Evolutionary conservation across 2,797 vertebrate genomes (phyloP).

Genomic region (Malurus splendens): DNA sequence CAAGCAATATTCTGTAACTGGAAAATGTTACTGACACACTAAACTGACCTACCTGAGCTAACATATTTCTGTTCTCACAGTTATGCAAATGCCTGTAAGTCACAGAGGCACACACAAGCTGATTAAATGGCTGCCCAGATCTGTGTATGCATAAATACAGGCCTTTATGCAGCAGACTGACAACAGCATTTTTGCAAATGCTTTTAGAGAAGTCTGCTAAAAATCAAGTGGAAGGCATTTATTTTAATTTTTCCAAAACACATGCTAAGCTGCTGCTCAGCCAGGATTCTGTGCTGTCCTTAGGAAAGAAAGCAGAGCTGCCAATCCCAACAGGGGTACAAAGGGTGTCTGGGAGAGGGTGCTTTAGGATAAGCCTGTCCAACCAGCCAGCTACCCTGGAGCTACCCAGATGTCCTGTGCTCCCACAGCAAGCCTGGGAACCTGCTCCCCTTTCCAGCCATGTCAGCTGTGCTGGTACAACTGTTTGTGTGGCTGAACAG

Average conservation of each 20-base stretch:
- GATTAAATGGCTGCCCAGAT: not conserved
- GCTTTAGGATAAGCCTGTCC: not conserved
- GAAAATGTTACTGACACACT: not conserved
- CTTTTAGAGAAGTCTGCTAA: not conserved
- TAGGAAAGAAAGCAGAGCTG: not conserved
- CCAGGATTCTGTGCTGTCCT: not conserved
- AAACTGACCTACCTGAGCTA: not conserved
- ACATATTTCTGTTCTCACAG: not conserved
- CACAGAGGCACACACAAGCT: not conserved
- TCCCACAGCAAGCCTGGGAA: not conserved
- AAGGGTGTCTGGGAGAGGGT: not conserved
- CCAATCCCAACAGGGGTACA: not conserved
- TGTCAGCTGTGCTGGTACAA: not conserved
- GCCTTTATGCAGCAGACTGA: not conserved
- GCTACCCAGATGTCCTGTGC: not conserved
- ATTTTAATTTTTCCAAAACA: conserved; percentile 12
- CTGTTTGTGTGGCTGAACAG: not conserved
- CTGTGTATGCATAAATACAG: not conserved
- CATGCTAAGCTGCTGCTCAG: not conserved
- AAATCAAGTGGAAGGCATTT: not conserved
- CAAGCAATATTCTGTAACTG: not conserved
- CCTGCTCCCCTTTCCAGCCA: not conserved
- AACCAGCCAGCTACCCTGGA: not conserved
- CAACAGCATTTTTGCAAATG: not conserved
- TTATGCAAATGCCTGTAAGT: not conserved